These are phyloP conservation scores for Poecilia latipinna DNA, from an alignment of 2,113 vertebrate species.

Conservation along the genomic window DNA sequence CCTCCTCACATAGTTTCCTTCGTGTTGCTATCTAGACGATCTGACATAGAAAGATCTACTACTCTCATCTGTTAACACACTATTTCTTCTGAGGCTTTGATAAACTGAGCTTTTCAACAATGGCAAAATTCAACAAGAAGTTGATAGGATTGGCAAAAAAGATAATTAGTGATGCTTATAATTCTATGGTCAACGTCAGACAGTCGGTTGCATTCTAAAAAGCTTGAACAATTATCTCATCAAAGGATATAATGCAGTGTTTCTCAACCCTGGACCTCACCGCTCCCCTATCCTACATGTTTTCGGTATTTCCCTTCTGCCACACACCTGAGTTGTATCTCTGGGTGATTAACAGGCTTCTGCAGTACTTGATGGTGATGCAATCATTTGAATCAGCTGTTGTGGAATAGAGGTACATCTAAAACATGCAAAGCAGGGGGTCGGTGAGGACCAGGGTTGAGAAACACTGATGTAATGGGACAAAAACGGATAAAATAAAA, in stretches of 20 bases:
- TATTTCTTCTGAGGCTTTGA: neutral
- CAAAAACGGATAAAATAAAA: neutral
- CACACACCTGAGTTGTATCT: no score
- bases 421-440: no score
- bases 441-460: no score
- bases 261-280: no score
- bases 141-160: neutral
- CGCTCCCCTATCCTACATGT: no score
- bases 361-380: no score
- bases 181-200: neutral
- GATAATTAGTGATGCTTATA: neutral
- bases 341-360: no score
- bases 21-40: slow-evolving; percentile 16
- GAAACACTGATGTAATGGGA: neutral
- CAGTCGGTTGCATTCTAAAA: neutral
- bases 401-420: no score
- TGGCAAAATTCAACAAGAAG: no score
- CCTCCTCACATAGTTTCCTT: slow-evolving; percentile 42
- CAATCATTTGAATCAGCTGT: no score
- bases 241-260: neutral
- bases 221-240: neutral
- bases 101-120: neutral
- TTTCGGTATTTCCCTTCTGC: no score
- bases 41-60: neutral
- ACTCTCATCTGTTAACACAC: neutral